Conservation (phyloP, 2,888 invertebrate species). For the Catocala nupta region DNA sequence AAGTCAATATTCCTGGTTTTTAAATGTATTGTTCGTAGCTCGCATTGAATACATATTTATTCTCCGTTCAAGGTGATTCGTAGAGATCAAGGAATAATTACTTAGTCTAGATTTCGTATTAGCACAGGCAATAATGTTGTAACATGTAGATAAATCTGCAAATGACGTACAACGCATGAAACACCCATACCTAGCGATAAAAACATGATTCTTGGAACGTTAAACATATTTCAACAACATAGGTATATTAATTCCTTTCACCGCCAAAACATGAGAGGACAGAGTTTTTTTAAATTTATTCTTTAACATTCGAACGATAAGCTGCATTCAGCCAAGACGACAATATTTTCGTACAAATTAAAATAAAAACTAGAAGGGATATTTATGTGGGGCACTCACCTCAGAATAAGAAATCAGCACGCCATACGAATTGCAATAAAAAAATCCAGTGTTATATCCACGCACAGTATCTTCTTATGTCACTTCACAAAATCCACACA, state of each 20-base stretch:
- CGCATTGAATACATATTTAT: no score
- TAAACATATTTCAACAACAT: background rate
- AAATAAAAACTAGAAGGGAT: slow-evolving; percentile 43
- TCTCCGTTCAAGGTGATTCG: no score
- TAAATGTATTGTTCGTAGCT: no score
- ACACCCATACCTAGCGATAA: background rate
- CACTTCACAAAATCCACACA: slow-evolving; percentile 48
- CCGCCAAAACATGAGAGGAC: slow-evolving; percentile 2
- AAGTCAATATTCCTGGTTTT: no score
- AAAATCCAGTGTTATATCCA: slow-evolving; percentile 39
- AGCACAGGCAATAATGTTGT: no score
- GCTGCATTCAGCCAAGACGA: slow-evolving; percentile 22
- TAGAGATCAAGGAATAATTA: no score
- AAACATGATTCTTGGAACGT: slow-evolving; percentile 1
- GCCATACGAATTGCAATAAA: slow-evolving; percentile 29
- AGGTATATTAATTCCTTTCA: slow-evolving; percentile 5
- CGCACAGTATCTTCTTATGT: slow-evolving; percentile 29
- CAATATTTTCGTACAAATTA: slow-evolving; percentile 8
- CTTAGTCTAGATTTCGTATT: no score
- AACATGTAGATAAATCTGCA: no score
- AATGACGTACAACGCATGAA: no score
- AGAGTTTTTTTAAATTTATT: slow-evolving; percentile 12
- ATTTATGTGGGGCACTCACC: slow-evolving; percentile 50
- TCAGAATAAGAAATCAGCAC: slow-evolving; percentile 31
- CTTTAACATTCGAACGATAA: background rate